Base-by-base conservation (phyloP, 2,888 invertebrate genomes). In the Clanis bilineata region DNA sequence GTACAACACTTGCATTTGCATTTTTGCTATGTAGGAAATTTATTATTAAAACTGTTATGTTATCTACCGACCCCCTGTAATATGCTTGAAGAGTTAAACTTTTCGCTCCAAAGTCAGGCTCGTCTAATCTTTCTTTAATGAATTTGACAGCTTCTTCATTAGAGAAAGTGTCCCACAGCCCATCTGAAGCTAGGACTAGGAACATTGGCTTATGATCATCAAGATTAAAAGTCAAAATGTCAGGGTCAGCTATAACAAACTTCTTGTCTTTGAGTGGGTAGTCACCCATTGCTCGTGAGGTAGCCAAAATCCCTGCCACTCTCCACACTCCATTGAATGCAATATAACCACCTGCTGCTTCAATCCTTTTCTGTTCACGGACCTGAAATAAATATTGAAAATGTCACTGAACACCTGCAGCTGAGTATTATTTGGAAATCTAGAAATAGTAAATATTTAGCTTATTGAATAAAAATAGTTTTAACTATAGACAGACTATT, bases 241-340 rank as follows among this genome's bases (percentile, higher is more conserved):
- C 98, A 6, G 99, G 99, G 84, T 98, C 97, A 2, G 98, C 98
- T 69, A 98, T 98, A 60, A 99, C 97, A 77, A 98, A 94, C 82
- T 96, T 97, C 80, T 96, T 96, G 80, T 98, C 98, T 88, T 99
- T 99, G 22, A 99, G 90, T 1, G 98, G 98, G 86, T 97, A 98
- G 90, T 99, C 99, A 18, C 98, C 99, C 75, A 99, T 94, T 1
- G 99, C 98, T 66, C 98, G 93, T 9, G 98, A 98, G 36, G 98
- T 98, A 10, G 98, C 98, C 69, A 98, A 92, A 69, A 98, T 97
- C 5, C 98, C 98, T 58, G 97, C 98, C 3, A 98, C 98, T 71
- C 98, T 92, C 98, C 98, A 98, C 0, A 98, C 98, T 32, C 98
- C 98, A 81, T 98, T 97, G 78, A 98, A 98, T 54, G 97, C 96